phyloP scores from a whole-genome alignment of 2,113 vertebrate species.

The Lophius piscatorius region DNA sequence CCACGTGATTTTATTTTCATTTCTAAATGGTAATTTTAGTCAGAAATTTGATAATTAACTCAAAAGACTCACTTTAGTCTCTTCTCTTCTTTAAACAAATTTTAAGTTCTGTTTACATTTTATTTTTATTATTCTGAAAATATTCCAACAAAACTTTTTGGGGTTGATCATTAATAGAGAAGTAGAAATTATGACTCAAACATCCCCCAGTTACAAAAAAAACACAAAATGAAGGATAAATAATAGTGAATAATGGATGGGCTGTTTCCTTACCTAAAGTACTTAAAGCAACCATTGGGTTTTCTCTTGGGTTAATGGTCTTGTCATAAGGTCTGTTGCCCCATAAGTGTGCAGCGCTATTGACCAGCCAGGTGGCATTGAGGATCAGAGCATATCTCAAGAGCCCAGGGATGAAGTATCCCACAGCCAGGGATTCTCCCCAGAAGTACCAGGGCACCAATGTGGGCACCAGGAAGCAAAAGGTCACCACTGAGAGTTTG shows the following conservation, averaged over 20 bases:
- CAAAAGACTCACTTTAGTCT: too few species aligned
- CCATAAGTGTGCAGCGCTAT: conserved; percentile 95
- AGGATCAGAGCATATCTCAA: conserved; percentile 85
- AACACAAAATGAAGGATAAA: neutral
- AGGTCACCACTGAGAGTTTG: conserved; percentile 82
- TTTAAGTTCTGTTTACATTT: too few species aligned
- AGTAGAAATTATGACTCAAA: conserved; percentile 1
- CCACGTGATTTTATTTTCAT: too few species aligned
- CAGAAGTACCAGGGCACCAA: conserved; percentile 90
- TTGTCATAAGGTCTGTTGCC: conserved; percentile 90
- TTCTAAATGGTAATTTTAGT: too few species aligned
- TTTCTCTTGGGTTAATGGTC: conserved; percentile 89
- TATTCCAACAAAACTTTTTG: too few species aligned
- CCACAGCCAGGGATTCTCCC: conserved; percentile 83
- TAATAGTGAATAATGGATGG: neutral
- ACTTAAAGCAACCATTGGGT: conserved; percentile 86
- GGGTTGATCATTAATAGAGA: too few species aligned
- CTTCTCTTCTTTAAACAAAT: too few species aligned
- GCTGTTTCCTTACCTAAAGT: conserved; percentile 82
- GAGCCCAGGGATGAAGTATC: conserved; percentile 84
- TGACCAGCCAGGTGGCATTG: conserved; percentile 93
- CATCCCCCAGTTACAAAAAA: neutral
- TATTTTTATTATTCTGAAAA: too few species aligned
- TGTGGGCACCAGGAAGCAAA: conserved; percentile 88
- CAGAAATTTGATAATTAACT: too few species aligned